These are phyloP conservation scores for Galemys pyrenaicus DNA, from an alignment of 2,113 vertebrate genomes.

Conservation along the genomic window DNA sequence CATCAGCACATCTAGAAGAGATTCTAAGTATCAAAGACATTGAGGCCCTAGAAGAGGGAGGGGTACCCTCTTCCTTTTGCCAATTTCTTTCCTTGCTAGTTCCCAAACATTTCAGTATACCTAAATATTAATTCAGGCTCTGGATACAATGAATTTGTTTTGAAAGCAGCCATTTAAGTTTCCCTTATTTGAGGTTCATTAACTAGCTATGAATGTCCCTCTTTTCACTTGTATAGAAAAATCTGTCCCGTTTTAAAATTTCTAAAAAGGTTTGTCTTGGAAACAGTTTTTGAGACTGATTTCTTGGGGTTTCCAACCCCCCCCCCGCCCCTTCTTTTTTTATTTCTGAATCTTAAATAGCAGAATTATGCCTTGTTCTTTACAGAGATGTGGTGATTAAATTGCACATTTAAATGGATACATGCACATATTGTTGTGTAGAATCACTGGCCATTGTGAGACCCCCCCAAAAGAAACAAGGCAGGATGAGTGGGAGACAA, in stretches of 20 bases:
- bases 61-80: not conserved
- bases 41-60: not conserved
- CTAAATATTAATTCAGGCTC: not conserved
- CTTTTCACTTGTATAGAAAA: not conserved
- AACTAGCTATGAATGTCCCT: not conserved
- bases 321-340: not conserved
- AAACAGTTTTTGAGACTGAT: not conserved
- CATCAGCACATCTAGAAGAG: not conserved
- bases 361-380: not conserved
- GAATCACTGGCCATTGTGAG: slow-evolving; percentile 12
- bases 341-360: not conserved
- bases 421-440: not conserved
- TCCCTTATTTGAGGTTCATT: not conserved
- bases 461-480: not conserved
- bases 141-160: not conserved
- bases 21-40: not conserved
- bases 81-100: not conserved
- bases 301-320: not conserved
- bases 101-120: not conserved
- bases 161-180: not conserved
- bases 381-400: not conserved
- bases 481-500: not conserved
- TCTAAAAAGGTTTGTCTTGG: not conserved
- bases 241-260: not conserved
- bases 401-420: not conserved